These are phyloP conservation scores for Caenorhabditis sp. DNA, from an alignment of 2,888 invertebrate genomes.

Conservation along the genomic window DNA sequence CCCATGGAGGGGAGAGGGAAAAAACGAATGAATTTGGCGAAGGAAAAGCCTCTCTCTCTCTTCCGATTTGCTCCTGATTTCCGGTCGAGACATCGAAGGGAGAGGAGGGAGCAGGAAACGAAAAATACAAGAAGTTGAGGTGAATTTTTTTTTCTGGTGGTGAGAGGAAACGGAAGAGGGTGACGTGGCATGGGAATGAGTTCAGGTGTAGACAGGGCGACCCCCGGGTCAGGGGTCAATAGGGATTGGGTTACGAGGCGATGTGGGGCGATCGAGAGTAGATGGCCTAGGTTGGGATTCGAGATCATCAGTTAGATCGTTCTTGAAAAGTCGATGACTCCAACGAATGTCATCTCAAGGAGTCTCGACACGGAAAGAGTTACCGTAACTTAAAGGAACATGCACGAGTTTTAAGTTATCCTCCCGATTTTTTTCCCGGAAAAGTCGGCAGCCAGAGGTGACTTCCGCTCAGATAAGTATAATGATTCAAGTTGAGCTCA, in stretches of 20 bases:
- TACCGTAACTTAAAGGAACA: too few relatives aligned
- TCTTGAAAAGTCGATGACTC: too few relatives aligned
- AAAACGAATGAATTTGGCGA: constrained; percentile 12
- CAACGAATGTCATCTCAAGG: too few relatives aligned
- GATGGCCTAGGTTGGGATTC: too few relatives aligned
- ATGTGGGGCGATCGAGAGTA: neutral
- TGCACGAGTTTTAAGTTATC: too few relatives aligned
- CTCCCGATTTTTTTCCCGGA: too few relatives aligned
- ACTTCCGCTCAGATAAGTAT: too few relatives aligned
- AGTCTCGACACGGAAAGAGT: too few relatives aligned
- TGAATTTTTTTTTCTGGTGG: too few relatives aligned
- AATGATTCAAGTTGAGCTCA: too few relatives aligned
- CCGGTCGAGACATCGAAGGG: constrained; percentile 3
- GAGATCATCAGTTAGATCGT: too few relatives aligned
- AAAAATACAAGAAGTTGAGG: neutral
- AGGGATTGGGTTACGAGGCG: neutral
- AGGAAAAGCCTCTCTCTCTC: constrained; percentile 12
- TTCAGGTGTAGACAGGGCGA: neutral
- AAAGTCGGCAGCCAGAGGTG: too few relatives aligned
- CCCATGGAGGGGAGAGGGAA: neutral
- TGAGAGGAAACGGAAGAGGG: neutral
- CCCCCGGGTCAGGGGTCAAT: neutral
- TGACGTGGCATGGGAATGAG: constrained; percentile 5
- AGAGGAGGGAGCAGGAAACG: neutral
- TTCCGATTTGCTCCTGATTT: constrained; percentile 33